A percentile compares a stretch with the other conserved stretches of the same genome.
These are phyloP conservation scores for Leptogaster cylindrica DNA, from an alignment of 2,888 invertebrate species.

Conservation along the genomic window DNA sequence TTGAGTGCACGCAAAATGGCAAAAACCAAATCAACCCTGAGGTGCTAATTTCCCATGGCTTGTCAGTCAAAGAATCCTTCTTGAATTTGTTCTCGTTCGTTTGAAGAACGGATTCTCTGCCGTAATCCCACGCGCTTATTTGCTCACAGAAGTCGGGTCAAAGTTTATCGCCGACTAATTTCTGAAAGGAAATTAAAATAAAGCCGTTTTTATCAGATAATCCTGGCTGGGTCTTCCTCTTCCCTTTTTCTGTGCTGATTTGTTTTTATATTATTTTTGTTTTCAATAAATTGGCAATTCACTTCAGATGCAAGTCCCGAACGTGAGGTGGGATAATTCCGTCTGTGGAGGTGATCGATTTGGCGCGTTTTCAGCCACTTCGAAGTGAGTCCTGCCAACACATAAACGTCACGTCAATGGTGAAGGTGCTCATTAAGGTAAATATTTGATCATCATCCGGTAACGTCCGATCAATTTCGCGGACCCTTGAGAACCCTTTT, in stretches of 20 bases:
- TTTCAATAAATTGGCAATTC: too few relatives aligned
- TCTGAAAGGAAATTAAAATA: slow-evolving; percentile 45
- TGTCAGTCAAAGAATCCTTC: too few relatives aligned
- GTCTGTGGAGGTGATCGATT: slow-evolving; percentile 60
- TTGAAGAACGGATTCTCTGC: too few relatives aligned
- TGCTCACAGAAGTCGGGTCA: slow-evolving; percentile 38
- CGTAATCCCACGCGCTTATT: slow-evolving; percentile 15
- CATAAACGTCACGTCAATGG: background rate
- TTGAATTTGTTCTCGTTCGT: too few relatives aligned
- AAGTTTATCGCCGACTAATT: slow-evolving; percentile 45
- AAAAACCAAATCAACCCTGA: background rate
- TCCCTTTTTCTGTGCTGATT: background rate
- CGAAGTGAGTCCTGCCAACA: background rate
- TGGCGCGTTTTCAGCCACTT: slow-evolving; percentile 58
- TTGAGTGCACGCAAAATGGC: too few relatives aligned
- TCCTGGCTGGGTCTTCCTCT: slow-evolving; percentile 8
- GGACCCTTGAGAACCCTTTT: slow-evolving; percentile 14
- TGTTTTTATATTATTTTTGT: too few relatives aligned
- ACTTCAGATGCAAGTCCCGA: background rate
- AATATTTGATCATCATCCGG: slow-evolving; percentile 36
- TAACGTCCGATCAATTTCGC: slow-evolving; percentile 23
- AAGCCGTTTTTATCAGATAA: slow-evolving; percentile 44
- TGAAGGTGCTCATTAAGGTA: slow-evolving; percentile 21
- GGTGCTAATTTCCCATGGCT: background rate
- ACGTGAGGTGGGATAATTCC: slow-evolving; percentile 27